These are phyloP conservation scores for Leptopterna dolabrata DNA, from an alignment of 2,888 invertebrate genomes.

Conservation along the genomic window DNA sequence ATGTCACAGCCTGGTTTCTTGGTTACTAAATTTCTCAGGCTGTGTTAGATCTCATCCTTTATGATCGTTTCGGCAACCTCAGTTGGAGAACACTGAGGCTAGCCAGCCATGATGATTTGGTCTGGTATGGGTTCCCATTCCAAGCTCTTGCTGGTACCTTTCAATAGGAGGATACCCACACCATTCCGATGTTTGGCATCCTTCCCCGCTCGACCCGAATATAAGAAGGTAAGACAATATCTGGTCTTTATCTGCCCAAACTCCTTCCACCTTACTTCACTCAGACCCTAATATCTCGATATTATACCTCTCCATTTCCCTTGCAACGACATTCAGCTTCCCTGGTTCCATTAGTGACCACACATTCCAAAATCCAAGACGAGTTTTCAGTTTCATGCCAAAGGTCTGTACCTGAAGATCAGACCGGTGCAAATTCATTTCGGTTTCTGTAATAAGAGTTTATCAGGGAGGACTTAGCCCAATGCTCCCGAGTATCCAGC, in stretches of 20 bases:
- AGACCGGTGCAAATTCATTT: too few species aligned
- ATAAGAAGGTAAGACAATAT: neutral
- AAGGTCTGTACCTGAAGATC: too few species aligned
- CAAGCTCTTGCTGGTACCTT: neutral
- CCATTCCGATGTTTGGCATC: neutral
- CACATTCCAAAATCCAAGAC: neutral
- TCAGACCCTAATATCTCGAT: neutral
- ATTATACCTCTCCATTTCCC: too few species aligned
- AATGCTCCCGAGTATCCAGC: too few species aligned
- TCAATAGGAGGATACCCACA: neutral
- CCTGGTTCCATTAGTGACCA: neutral
- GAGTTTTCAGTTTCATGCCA: neutral
- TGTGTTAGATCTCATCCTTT: too few species aligned
- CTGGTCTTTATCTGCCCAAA: constrained; percentile 1
- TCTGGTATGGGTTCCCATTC: neutral
- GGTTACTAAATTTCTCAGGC: too few species aligned
- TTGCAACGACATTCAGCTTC: neutral
- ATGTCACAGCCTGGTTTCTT: too few species aligned
- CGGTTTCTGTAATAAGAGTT: too few species aligned
- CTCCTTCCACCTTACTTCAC: constrained; percentile 11
- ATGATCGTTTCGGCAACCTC: too few species aligned
- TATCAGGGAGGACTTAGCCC: too few species aligned
- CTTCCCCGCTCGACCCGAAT: neutral
- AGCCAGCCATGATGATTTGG: too few species aligned
- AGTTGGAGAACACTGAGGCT: too few species aligned